Percentiles rank a stretch among this genome's conserved stretches.
phyloP scores from a whole-genome alignment of 2,888 invertebrate species.

The Mylabris sibirica region DNA sequence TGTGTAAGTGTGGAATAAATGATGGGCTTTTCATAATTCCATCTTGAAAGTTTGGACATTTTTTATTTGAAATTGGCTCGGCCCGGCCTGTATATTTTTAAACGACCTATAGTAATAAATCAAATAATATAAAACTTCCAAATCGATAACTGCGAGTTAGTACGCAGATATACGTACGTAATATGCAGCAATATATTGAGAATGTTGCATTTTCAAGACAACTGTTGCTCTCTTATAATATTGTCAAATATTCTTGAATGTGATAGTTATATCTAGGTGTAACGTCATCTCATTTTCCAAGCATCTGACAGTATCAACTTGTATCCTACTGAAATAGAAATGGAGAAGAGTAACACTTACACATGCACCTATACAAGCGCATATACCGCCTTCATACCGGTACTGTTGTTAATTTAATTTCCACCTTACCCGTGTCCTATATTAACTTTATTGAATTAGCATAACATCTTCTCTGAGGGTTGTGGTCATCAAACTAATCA shows the following conservation, averaged over 20 bases:
- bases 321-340: slow-evolving; percentile 16
- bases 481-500: slow-evolving; percentile 42
- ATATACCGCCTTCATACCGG: slow-evolving; percentile 23
- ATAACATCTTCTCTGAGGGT: slow-evolving; percentile 49
- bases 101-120: not conserved
- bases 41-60: not conserved
- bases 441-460: slow-evolving; percentile 56
- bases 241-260: not conserved
- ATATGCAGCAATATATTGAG: not conserved
- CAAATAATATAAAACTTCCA: not conserved
- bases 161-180: not conserved
- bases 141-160: not conserved
- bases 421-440: slow-evolving; percentile 54
- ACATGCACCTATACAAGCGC: not conserved
- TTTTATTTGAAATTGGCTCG: not conserved
- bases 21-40: not conserved
- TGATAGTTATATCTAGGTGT: not conserved
- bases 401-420: slow-evolving; percentile 51
- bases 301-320: not conserved
- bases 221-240: not conserved
- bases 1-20: not conserved
- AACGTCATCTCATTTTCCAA: not conserved
- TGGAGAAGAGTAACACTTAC: not conserved
- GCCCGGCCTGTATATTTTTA: not conserved
- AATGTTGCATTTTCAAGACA: slow-evolving; percentile 6